A percentile compares a stretch with the other conserved stretches of the same genome.
These are phyloP conservation scores for Callopanchax toddi DNA, from an alignment of 2,113 vertebrate species.

Conservation along the genomic window DNA sequence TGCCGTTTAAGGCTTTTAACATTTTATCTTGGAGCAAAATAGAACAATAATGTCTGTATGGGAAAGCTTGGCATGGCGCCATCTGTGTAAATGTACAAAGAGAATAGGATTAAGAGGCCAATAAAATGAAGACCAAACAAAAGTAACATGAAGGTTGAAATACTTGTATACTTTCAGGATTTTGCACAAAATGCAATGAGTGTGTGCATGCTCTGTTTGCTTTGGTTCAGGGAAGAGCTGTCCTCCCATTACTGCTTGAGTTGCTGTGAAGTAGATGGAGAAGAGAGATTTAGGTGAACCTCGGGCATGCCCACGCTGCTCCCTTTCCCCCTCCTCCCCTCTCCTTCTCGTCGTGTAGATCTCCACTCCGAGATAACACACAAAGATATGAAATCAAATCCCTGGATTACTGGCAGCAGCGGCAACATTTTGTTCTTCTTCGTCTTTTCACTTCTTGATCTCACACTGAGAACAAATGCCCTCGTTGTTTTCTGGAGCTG, in stretches of 20 bases:
- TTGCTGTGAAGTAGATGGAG: slow-evolving; percentile 52
- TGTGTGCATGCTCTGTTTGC: slow-evolving; percentile 43
- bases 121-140: slow-evolving; percentile 14
- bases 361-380: slow-evolving; percentile 55
- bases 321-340: background rate
- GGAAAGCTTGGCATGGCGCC: slow-evolving; percentile 7
- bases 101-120: slow-evolving; percentile 24
- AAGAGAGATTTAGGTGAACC: slow-evolving; percentile 51
- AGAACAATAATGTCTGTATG: slow-evolving; percentile 43
- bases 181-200: no score
- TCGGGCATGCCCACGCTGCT: slow-evolving; percentile 63
- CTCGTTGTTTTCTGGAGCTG: slow-evolving; percentile 47
- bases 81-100: slow-evolving; percentile 38
- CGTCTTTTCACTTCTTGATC: slow-evolving; percentile 46
- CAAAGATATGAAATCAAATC: slow-evolving; percentile 70
- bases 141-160: background rate
- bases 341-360: slow-evolving; percentile 20
- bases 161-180: no score
- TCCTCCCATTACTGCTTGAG: slow-evolving; percentile 45
- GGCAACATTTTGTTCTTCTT: slow-evolving; percentile 43
- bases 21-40: slow-evolving; percentile 32
- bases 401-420: slow-evolving; percentile 40
- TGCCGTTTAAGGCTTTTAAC: slow-evolving; percentile 36
- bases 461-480: slow-evolving; percentile 51
- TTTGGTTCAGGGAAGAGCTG: slow-evolving; percentile 48